Percentiles rank a stretch among this genome's conserved stretches.
Evolutionary conservation across 2,113 vertebrate species (phyloP).

Genomic region (Ahaetulla prasina): DNA sequence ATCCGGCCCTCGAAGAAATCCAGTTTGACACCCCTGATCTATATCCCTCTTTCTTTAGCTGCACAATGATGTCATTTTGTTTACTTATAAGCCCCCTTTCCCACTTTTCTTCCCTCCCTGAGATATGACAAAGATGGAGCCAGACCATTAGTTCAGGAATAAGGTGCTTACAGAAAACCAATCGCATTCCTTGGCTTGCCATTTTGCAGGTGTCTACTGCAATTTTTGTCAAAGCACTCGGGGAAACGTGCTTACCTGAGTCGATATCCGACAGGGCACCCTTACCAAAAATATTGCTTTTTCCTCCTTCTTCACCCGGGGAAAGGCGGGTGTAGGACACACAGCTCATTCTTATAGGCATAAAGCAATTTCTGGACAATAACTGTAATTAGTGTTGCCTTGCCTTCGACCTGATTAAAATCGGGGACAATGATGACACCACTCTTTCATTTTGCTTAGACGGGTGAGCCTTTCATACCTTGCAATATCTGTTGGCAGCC

Average conservation of each 20-base stretch:
- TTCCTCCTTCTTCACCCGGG: constrained; percentile 26
- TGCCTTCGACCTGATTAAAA: constrained; percentile 83
- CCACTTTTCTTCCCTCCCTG: neutral
- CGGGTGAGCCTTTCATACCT: constrained; percentile 75
- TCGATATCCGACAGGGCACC: constrained; percentile 25
- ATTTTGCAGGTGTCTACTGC: neutral
- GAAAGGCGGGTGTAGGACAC: constrained; percentile 65
- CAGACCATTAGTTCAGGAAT: neutral
- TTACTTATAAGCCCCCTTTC: neutral
- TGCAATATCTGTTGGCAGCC: constrained; percentile 88
- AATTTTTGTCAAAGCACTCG: neutral
- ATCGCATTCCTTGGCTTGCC: too few relatives aligned
- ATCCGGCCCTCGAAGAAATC: too few relatives aligned
- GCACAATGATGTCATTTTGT: neutral
- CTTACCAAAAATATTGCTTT: neutral
- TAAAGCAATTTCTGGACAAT: constrained; percentile 74
- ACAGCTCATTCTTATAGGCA: constrained; percentile 68
- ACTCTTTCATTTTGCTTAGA: constrained; percentile 77
- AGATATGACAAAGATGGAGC: neutral
- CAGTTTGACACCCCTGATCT: too few relatives aligned
- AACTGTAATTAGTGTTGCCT: constrained; percentile 83
- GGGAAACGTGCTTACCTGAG: neutral
- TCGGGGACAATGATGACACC: constrained; percentile 72
- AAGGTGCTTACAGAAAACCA: neutral
- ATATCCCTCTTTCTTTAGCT: neutral